These are phyloP conservation scores for Leucopsar rothschildi DNA, from an alignment of 2,113 vertebrate species.

Conservation along the genomic window DNA sequence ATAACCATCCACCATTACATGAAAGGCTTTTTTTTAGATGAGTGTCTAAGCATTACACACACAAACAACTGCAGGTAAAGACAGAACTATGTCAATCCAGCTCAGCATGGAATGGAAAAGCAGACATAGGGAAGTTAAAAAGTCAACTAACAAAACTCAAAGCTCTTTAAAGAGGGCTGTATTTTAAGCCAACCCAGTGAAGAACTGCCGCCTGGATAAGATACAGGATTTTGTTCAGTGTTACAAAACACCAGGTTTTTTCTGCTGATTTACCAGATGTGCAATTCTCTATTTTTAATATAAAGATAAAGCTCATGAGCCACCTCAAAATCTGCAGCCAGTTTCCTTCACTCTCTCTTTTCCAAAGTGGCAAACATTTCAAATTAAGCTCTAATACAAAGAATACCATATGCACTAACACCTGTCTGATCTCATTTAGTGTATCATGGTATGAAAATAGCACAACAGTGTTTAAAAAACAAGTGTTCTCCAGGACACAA, in stretches of 20 bases:
- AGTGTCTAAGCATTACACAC: too few species aligned
- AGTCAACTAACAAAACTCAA: background rate
- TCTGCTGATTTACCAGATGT: background rate
- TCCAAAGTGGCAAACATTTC: background rate
- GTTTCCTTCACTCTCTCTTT: background rate
- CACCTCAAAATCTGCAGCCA: background rate
- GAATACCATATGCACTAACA: background rate
- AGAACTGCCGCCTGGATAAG: background rate
- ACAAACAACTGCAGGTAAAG: background rate
- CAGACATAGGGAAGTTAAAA: background rate
- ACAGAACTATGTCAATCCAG: background rate
- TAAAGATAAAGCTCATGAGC: background rate
- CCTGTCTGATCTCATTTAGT: background rate
- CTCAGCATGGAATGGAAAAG: background rate
- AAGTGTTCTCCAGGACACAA: background rate
- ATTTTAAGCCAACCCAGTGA: background rate
- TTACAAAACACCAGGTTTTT: background rate
- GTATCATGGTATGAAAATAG: background rate
- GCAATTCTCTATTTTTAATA: background rate
- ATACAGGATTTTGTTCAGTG: background rate
- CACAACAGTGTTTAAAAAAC: background rate
- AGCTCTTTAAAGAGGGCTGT: background rate
- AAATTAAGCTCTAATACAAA: background rate
- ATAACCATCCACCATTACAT: background rate
- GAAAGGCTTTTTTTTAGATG: rapidly evolving